Percentiles rank a stretch among this genome's conserved stretches.
These are phyloP conservation scores for Actias luna DNA, from an alignment of 2,888 invertebrate genomes.

Conservation along the genomic window DNA sequence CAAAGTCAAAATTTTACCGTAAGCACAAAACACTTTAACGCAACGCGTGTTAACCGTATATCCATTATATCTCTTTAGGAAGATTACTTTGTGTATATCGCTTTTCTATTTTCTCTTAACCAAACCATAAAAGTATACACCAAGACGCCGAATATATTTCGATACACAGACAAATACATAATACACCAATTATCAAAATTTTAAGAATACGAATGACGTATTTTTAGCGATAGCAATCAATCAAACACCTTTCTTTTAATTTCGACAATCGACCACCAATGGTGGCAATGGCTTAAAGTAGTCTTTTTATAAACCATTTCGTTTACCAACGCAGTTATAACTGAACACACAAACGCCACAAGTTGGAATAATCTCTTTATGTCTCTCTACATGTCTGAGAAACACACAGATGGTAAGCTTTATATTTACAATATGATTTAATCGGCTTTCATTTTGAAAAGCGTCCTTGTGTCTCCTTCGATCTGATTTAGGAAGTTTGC, in stretches of 20 bases:
- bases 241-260: no score
- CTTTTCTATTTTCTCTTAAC: not conserved
- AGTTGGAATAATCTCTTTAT: no score
- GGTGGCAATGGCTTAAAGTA: no score
- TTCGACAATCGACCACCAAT: no score
- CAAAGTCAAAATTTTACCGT: not conserved
- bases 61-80: not conserved
- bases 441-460: not conserved
- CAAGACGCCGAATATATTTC: no score
- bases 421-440: not conserved
- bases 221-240: no score
- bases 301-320: no score
- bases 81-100: not conserved
- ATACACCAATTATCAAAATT: not conserved
- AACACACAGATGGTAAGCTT: no score
- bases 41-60: not conserved
- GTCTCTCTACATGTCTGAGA: no score
- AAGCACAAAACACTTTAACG: not conserved
- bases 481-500: not conserved
- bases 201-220: not conserved
- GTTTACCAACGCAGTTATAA: no score
- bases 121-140: not conserved
- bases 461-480: not conserved
- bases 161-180: no score
- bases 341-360: no score